A percentile compares a stretch with the other conserved stretches of the same genome.
Conservation (phyloP, 1,140 invertebrate genomes). For the Bombus picipes region DNA sequence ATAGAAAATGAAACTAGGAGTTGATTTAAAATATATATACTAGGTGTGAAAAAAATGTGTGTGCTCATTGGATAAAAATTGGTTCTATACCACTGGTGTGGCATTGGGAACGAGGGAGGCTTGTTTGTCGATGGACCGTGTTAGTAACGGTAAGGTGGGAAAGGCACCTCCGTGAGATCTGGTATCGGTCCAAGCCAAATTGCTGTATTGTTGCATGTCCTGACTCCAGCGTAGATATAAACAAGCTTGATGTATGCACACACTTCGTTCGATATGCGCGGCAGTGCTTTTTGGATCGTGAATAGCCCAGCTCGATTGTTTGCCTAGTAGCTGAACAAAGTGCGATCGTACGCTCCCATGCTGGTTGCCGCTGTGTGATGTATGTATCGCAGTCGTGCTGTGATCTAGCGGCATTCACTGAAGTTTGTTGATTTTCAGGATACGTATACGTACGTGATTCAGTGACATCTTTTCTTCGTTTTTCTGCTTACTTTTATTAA, state of each 20-base stretch:
- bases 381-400: slow-evolving; percentile 62
- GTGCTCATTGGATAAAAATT: not conserved
- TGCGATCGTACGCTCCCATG: slow-evolving; percentile 37
- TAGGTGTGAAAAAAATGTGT: too few species aligned
- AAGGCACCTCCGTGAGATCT: slow-evolving; percentile 59
- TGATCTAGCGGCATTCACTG: slow-evolving; percentile 36
- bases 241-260: slow-evolving; percentile 63
- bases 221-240: slow-evolving; percentile 59
- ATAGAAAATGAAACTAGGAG: not conserved
- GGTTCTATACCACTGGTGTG: slow-evolving; percentile 10
- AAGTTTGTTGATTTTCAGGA: slow-evolving; percentile 34
- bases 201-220: slow-evolving; percentile 69
- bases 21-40: too few species aligned
- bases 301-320: slow-evolving; percentile 45
- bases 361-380: slow-evolving; percentile 49
- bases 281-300: slow-evolving; percentile 30
- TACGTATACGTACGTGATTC: not conserved
- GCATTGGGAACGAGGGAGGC: slow-evolving; percentile 5
- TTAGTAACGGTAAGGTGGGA: slow-evolving; percentile 48
- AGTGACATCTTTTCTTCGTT: slow-evolving; percentile 16
- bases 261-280: slow-evolving; percentile 21
- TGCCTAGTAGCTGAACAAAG: slow-evolving; percentile 48
- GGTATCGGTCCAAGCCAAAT: slow-evolving; percentile 68
- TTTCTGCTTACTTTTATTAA: not conserved
- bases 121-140: slow-evolving; percentile 17